Evolutionary conservation across 2,113 vertebrate genomes (phyloP), one percentile per base, ranked within the genome.

Genomic region (Arenaria interpres): DNA sequence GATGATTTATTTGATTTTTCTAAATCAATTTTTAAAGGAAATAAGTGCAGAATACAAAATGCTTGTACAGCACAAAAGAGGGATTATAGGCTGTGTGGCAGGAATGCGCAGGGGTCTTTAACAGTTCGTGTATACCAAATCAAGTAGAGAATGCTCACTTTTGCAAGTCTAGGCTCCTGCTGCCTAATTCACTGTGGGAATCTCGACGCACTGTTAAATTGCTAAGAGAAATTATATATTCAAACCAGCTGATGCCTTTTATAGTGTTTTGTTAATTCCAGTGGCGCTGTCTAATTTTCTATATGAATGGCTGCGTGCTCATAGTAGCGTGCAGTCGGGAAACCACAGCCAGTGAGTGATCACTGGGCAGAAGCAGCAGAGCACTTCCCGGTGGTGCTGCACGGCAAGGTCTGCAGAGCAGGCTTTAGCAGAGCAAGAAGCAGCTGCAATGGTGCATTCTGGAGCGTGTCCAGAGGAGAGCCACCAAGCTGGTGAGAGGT

Each of bases 211-310:
- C 21, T 53, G 48, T 86, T 94, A 71, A 84, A 63, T 74, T 88
- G 54, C 23, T 74, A 24, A 24, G 46, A 53, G 12, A 90, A 90
- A 53, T 85, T 76, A 74, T 14, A 16, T 66, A 60, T 75, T 89
- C 56, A 77, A 43, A 50, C 20, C 50, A 91, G 22, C 67, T 66
- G 59, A 95, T 88, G 20, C 63, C 57, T 88, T 94, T 83, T 85
- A n/a, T 50, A 27, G 33, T 37, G 22, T 35, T 90, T 30, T 37
- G 18, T 72, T 39, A 71, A 71, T 88, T 88, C 63, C 54, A 90
- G 48, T 76, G 78, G 28, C 25, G 45, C 20, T 23, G 19, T 75
- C 41, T 84, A 19, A 43, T 51, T 86, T 84, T 81, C 51, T 81
- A 0, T 64, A 32, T 39, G 37, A 90, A 80, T 72, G 57, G 39